Evolutionary conservation across 2,888 invertebrate species (phyloP).

Genomic region (Hirtodrosophila trivittata): DNA sequence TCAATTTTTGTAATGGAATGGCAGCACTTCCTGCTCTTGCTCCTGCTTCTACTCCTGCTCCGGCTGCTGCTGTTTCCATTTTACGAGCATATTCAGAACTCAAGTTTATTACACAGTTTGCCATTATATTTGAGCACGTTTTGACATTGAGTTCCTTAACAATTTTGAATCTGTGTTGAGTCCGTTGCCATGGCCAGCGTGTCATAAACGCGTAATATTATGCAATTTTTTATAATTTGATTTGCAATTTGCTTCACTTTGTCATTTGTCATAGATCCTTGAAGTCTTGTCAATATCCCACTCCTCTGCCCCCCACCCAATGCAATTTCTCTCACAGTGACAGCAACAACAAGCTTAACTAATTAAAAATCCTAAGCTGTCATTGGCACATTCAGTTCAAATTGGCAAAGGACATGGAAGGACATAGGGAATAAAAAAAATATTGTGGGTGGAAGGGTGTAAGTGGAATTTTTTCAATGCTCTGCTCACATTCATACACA

Average conservation of each 20-base stretch:
- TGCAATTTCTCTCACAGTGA: constrained; percentile 16
- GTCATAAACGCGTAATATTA: constrained; percentile 19
- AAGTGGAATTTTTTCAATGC: neutral
- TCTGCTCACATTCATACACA: constrained; percentile 1
- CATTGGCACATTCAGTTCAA: constrained; percentile 9
- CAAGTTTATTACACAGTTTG: constrained; percentile 41
- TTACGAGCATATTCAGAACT: constrained; percentile 27
- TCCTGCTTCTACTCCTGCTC: neutral
- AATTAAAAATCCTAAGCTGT: constrained; percentile 49
- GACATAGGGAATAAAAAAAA: too few relatives aligned
- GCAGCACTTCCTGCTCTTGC: constrained; percentile 20
- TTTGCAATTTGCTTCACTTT: constrained; percentile 32
- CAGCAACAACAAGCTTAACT: constrained; percentile 24
- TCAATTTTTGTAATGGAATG: constrained; percentile 71
- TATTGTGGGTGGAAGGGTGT: too few relatives aligned
- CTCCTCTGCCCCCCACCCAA: neutral
- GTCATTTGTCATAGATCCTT: constrained; percentile 23
- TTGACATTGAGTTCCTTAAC: constrained; percentile 25
- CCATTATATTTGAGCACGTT: constrained; percentile 45
- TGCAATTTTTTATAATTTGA: constrained; percentile 41
- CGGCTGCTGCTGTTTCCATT: constrained; percentile 15
- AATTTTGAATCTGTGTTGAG: neutral
- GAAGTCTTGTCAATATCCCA: neutral
- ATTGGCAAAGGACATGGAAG: too few relatives aligned
- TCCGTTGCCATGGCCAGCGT: constrained; percentile 7